These are phyloP conservation scores for Craniophora ligustri DNA, from an alignment of 2,888 invertebrate genomes.

Conservation along the genomic window DNA sequence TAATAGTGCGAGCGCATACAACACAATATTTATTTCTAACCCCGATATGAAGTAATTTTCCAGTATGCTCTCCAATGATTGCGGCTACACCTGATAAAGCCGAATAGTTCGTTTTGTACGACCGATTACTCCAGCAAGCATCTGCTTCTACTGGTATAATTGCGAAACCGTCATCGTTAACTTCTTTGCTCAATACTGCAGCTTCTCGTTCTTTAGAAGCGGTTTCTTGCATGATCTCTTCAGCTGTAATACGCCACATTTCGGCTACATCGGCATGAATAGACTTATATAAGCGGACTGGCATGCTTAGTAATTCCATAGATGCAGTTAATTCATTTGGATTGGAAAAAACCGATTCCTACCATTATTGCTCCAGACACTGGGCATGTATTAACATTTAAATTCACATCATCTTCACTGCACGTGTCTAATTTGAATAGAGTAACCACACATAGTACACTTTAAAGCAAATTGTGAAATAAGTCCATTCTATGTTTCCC, in stretches of 20 bases:
- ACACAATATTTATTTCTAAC: constrained; percentile 6
- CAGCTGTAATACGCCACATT: constrained; percentile 13
- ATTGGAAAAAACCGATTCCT: constrained; percentile 6
- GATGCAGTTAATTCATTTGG: constrained; percentile 2
- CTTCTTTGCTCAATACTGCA: constrained; percentile 1
- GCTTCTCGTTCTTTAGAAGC: constrained; percentile 7
- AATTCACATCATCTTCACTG: too few species aligned
- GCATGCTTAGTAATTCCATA: constrained; percentile 2
- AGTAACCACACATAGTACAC: too few species aligned
- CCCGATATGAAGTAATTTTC: constrained; percentile 11
- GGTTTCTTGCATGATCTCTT: constrained; percentile 11
- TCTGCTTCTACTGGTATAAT: constrained; percentile 10
- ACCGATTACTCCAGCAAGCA: constrained; percentile 13
- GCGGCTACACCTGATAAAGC: constrained; percentile 4
- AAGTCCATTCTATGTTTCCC: too few species aligned
- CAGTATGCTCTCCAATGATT: constrained; percentile 5
- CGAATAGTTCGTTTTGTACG: constrained; percentile 1
- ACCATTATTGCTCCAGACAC: constrained; percentile 4
- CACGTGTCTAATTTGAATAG: too few species aligned
- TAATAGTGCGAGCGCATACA: constrained; percentile 5
- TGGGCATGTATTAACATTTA: constrained; percentile 5
- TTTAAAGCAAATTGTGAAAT: too few species aligned
- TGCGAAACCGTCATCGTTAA: constrained; percentile 2
- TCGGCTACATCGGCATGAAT: constrained; percentile 4
- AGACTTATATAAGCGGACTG: background rate